A percentile compares a stretch with the other conserved stretches of the same genome.
Evolutionary conservation across 2,797 vertebrate species (phyloP).

Genomic region (Forpus xanthops): DNA sequence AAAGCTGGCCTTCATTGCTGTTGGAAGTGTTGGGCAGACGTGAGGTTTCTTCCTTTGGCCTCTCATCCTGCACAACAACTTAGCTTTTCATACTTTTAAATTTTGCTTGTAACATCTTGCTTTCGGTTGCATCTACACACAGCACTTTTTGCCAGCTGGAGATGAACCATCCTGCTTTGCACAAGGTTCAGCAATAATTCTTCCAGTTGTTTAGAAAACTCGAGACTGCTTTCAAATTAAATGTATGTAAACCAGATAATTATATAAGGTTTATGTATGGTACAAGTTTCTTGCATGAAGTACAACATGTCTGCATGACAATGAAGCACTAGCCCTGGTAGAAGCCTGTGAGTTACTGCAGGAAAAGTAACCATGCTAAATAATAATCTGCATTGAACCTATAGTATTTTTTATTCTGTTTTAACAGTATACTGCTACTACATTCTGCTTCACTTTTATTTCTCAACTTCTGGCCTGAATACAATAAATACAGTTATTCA

Average conservation of each 20-base stretch:
- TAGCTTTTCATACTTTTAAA: neutral
- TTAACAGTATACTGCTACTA: neutral
- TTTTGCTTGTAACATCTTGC: neutral
- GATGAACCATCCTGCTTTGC: neutral
- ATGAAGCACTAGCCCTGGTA: neutral
- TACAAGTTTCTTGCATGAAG: neutral
- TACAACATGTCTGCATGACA: rapidly evolving
- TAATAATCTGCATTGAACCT: neutral
- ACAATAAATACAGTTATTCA: neutral
- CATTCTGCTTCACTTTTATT: neutral
- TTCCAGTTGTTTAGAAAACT: neutral
- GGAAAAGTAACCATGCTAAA: neutral
- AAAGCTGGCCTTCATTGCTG: neutral
- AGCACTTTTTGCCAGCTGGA: neutral
- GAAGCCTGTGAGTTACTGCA: neutral
- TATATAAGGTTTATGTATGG: neutral
- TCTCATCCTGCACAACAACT: neutral
- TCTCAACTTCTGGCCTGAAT: neutral
- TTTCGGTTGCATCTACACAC: neutral
- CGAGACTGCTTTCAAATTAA: neutral
- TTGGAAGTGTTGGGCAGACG: neutral
- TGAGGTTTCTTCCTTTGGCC: neutral
- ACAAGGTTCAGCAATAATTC: neutral
- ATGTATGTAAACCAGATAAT: neutral
- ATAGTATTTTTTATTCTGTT: neutral